Evolutionary conservation across 2,888 invertebrate species (phyloP).

Genomic region (Chrysotoxum bicinctum): DNA sequence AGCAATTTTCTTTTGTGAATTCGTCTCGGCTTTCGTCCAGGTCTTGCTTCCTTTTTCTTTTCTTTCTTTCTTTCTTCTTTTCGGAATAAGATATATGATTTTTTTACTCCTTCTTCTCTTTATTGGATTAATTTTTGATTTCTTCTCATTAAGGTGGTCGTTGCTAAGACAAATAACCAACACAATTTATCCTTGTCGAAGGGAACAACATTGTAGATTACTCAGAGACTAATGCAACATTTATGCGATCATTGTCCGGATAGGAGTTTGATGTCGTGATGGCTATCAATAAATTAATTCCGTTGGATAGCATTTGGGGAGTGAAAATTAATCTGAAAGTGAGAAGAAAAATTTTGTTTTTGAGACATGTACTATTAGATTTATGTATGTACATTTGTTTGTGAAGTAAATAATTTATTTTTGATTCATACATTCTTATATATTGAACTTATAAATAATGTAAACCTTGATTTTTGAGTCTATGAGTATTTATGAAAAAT

Average conservation of each 20-base stretch:
- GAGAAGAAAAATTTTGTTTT: neutral
- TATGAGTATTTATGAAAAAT: no score
- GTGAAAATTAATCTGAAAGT: slow-evolving; percentile 39
- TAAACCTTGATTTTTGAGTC: no score
- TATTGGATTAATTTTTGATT: slow-evolving; percentile 50
- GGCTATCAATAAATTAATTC: slow-evolving; percentile 19
- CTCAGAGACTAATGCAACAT: slow-evolving; percentile 68
- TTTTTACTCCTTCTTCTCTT: slow-evolving; percentile 7
- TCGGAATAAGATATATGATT: neutral
- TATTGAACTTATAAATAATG: no score
- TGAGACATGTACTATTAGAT: neutral
- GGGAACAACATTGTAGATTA: slow-evolving; percentile 66
- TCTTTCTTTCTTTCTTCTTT: neutral
- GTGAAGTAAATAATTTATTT: neutral
- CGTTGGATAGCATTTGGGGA: slow-evolving; percentile 53
- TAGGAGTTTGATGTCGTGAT: slow-evolving; percentile 25
- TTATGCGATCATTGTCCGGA: slow-evolving; percentile 79
- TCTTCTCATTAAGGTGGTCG: slow-evolving; percentile 38
- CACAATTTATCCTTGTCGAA: slow-evolving; percentile 68
- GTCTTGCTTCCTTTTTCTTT: neutral
- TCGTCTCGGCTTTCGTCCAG: neutral
- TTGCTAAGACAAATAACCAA: slow-evolving; percentile 64
- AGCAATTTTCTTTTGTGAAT: slow-evolving; percentile 40
- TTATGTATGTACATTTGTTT: no score
- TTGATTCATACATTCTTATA: no score